Percentiles rank a stretch among this genome's conserved stretches.
These are phyloP conservation scores for Butastur rufipennis DNA, from an alignment of 2,113 vertebrate species.

Conservation along the genomic window DNA sequence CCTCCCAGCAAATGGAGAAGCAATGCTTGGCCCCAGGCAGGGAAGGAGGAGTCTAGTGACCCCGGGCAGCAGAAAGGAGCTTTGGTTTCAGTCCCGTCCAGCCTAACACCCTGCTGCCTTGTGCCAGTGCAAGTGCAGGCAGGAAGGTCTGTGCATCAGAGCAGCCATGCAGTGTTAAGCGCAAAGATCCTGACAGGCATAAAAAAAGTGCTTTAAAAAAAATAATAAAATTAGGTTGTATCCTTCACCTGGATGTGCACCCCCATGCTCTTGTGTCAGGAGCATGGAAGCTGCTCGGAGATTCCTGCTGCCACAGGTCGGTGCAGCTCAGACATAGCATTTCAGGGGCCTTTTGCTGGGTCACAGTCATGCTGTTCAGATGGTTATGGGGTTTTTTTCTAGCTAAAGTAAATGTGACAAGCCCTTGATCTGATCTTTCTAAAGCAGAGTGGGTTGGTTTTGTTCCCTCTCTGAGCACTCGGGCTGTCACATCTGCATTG, in stretches of 20 bases:
- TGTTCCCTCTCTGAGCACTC: not conserved
- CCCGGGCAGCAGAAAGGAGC: not conserved
- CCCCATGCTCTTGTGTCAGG: not conserved
- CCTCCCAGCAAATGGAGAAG: not conserved
- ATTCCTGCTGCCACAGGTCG: not conserved
- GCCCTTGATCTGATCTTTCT: not conserved
- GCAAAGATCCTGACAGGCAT: not conserved
- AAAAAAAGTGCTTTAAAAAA: not conserved
- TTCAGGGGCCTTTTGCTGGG: not conserved
- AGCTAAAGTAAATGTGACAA: not conserved
- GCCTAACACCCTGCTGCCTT: not conserved
- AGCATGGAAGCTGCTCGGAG: not conserved
- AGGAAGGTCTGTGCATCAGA: not conserved
- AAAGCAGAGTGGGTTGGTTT: not conserved
- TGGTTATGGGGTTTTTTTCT: not conserved
- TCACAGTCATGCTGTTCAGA: not conserved
- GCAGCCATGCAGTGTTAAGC: accelerated
- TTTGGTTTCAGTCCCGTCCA: not conserved
- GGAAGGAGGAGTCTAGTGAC: not conserved
- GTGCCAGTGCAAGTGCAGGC: not conserved
- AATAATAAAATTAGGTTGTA: not conserved
- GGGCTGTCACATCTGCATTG: not conserved
- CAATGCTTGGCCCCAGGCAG: not conserved
- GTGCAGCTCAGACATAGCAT: not conserved
- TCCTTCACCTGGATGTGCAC: not conserved